These are phyloP conservation scores for Fopius arisanus DNA, from an alignment of 1,140 invertebrate genomes.

Conservation along the genomic window DNA sequence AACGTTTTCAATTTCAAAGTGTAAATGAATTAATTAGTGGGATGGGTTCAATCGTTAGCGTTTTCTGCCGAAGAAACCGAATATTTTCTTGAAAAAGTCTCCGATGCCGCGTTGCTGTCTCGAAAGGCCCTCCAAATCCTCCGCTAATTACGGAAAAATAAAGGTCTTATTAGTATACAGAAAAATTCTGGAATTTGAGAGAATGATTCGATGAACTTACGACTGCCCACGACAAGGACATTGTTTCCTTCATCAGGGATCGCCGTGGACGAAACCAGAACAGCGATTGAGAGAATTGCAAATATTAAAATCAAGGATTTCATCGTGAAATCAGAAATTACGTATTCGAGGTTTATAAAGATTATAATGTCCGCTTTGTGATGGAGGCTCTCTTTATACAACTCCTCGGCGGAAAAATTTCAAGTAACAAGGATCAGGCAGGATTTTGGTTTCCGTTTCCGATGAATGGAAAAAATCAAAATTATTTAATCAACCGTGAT, in stretches of 20 bases:
- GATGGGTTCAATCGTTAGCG: not conserved
- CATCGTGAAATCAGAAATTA: not conserved
- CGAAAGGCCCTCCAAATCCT: not conserved
- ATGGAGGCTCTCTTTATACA: not conserved
- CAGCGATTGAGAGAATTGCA: not conserved
- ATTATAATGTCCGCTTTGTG: not conserved
- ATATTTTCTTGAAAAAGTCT: not conserved
- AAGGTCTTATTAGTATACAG: not conserved
- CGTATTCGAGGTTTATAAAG: not conserved
- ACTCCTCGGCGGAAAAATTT: not conserved
- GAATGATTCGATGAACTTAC: not conserved
- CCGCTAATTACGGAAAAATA: not conserved
- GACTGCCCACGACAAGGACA: not conserved
- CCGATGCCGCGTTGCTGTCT: not conserved
- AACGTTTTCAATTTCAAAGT: no score
- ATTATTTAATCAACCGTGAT: no score
- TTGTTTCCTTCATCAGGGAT: not conserved
- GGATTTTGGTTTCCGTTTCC: not conserved
- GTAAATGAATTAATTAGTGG: no score
- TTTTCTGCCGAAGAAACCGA: not conserved
- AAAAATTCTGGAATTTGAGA: no score
- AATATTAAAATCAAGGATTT: not conserved
- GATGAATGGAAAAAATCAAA: not conserved
- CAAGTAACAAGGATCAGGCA: not conserved
- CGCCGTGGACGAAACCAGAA: not conserved